Conservation (phyloP, 2,888 invertebrate species). For the Zele albiditarsus region DNA sequence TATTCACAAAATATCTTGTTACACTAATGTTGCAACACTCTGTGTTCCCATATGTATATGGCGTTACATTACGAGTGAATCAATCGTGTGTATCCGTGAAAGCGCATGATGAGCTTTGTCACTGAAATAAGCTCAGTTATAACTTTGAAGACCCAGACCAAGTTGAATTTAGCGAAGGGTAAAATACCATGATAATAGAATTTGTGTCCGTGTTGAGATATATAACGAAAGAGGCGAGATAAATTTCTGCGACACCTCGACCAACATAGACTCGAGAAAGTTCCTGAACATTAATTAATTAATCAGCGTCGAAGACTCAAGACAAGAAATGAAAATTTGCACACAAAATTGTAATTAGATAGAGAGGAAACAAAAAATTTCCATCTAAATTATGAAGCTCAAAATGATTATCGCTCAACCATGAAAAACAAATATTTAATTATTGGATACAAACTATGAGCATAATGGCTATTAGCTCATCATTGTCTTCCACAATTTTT, state of each 20-base stretch:
- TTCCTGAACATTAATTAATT: slow-evolving; percentile 30
- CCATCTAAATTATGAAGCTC: background rate
- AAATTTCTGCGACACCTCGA: slow-evolving; percentile 39
- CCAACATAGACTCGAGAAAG: slow-evolving; percentile 8
- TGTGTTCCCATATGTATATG: background rate
- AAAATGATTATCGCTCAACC: background rate
- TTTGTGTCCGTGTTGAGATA: slow-evolving; percentile 47
- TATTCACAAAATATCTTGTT: too few species aligned
- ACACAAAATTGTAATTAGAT: background rate
- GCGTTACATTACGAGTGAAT: slow-evolving; percentile 38
- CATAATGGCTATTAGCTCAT: too few species aligned
- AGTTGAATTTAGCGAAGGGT: slow-evolving; percentile 58
- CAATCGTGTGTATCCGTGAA: slow-evolving; percentile 59
- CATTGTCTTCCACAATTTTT: too few species aligned
- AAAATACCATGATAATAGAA: slow-evolving; percentile 63
- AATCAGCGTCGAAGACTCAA: slow-evolving; percentile 7
- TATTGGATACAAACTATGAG: background rate
- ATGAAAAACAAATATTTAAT: background rate
- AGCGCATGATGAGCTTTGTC: slow-evolving; percentile 64
- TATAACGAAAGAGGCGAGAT: slow-evolving; percentile 36
- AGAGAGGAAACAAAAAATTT: background rate
- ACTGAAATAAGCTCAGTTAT: slow-evolving; percentile 63
- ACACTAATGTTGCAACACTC: background rate
- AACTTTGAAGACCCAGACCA: slow-evolving; percentile 47
- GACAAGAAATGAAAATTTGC: background rate